Conservation (phyloP, 2,797 vertebrate species). For the Amniataba percoides region DNA sequence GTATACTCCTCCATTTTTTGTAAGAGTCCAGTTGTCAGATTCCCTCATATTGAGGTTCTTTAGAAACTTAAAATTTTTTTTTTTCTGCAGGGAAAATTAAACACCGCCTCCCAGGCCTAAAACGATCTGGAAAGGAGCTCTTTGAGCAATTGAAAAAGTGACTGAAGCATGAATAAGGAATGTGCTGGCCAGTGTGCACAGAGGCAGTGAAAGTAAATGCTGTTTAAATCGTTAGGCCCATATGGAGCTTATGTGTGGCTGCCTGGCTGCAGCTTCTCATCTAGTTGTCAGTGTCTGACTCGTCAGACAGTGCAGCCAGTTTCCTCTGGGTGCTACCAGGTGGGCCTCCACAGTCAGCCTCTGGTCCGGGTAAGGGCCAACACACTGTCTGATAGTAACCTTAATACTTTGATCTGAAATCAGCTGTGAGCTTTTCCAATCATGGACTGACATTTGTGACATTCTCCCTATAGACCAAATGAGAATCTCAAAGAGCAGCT, state of each 20-base stretch:
- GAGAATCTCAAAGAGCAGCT: slow-evolving; percentile 15
- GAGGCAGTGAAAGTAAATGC: slow-evolving; percentile 42
- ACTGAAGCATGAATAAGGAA: slow-evolving; percentile 41
- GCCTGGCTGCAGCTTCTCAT: slow-evolving; percentile 31
- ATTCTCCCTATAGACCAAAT: slow-evolving; percentile 28
- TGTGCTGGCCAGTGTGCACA: slow-evolving; percentile 16
- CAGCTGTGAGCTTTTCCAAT: background rate
- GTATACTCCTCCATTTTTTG: background rate
- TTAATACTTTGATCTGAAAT: slow-evolving; percentile 21
- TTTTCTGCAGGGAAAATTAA: slow-evolving; percentile 18
- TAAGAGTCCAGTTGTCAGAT: slow-evolving; percentile 32
- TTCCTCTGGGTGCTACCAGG: background rate
- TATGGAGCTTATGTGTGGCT: slow-evolving; percentile 26
- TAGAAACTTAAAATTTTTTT: slow-evolving; percentile 2
- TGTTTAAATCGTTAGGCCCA: slow-evolving; percentile 48
- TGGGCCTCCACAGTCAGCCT: background rate
- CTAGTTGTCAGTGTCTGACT: slow-evolving; percentile 14
- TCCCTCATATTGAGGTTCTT: slow-evolving; percentile 28
- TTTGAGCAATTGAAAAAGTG: slow-evolving; percentile 32
- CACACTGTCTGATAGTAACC: slow-evolving; percentile 20
- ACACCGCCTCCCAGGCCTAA: slow-evolving; percentile 13
- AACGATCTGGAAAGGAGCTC: slow-evolving; percentile 29
- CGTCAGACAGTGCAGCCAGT: background rate
- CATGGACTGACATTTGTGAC: background rate
- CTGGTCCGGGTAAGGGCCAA: slow-evolving; percentile 12